These are phyloP conservation scores for Campoplex capitator DNA, from an alignment of 2,888 invertebrate genomes.

Conservation along the genomic window DNA sequence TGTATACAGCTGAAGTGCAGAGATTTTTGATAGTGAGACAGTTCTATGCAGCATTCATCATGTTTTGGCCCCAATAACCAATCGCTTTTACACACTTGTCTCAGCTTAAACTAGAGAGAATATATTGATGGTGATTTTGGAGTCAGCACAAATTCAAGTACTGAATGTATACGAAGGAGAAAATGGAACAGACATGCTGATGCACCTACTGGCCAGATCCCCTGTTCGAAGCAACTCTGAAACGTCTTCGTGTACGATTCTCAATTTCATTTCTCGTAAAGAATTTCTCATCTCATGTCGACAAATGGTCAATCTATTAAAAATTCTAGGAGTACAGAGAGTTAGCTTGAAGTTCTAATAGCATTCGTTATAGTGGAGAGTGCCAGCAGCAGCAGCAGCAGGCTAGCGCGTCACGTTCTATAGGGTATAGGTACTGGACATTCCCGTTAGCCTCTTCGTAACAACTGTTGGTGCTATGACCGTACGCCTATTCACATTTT, in stretches of 20 bases:
- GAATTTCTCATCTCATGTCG: conserved; percentile 23
- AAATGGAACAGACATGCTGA: background rate
- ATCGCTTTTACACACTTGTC: background rate
- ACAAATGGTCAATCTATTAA: conserved; percentile 6
- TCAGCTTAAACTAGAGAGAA: background rate
- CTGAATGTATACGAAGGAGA: background rate
- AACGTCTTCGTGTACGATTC: background rate
- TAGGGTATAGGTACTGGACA: conserved; percentile 34
- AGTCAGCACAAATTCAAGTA: background rate
- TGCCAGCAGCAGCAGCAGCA: conserved; percentile 15
- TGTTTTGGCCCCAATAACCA: background rate
- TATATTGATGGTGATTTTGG: background rate
- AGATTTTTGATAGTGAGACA: background rate
- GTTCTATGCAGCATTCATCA: too few relatives aligned
- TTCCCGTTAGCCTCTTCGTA: conserved; percentile 57
- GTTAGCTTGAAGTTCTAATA: conserved; percentile 29
- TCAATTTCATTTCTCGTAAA: background rate
- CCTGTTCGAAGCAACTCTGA: background rate
- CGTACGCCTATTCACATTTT: conserved; percentile 47
- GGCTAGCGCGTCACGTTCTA: conserved; percentile 37
- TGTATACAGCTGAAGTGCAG: background rate
- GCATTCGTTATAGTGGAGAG: conserved; percentile 28
- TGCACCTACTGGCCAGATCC: background rate
- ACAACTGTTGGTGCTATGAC: conserved; percentile 38
- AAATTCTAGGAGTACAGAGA: background rate